Conservation (phyloP, 2,888 invertebrate genomes). For the Cataglyphis altisquamis region DNA sequence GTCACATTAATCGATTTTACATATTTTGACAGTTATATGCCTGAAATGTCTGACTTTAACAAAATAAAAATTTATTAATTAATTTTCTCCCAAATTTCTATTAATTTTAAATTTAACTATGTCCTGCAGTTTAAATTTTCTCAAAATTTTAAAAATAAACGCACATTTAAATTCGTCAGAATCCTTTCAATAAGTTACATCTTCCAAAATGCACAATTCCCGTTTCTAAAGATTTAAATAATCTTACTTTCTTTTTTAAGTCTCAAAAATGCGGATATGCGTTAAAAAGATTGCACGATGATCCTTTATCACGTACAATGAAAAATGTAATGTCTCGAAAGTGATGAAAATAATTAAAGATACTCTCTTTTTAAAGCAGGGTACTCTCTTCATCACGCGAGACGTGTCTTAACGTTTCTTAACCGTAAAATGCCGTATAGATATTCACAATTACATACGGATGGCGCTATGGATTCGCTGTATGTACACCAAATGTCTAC, state of each 20-base stretch:
- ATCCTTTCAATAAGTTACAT: neutral
- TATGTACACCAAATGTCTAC: conserved; percentile 82
- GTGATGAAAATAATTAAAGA: neutral
- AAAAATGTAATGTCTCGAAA: neutral
- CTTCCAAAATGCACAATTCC: neutral
- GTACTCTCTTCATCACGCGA: neutral
- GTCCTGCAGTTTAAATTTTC: neutral
- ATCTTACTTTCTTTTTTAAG: neutral
- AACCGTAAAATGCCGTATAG: conserved; percentile 34
- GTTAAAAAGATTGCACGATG: neutral
- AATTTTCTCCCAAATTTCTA: neutral
- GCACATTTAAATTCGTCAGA: neutral
- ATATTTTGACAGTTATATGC: neutral
- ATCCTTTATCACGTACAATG: neutral
- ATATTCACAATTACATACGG: conserved; percentile 51
- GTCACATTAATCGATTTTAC: conserved; percentile 3
- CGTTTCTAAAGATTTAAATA: neutral
- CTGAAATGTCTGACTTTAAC: neutral
- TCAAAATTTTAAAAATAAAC: neutral
- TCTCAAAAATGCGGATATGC: neutral
- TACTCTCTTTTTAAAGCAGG: neutral
- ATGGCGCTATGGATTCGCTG: conserved; percentile 74
- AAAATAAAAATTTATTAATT: conserved; percentile 13
- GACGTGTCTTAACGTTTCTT: conserved; percentile 12
- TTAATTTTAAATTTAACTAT: neutral